Evolutionary conservation across 2,113 vertebrate species (phyloP).

Genomic region (Forbesichthys papilliferus): DNA sequence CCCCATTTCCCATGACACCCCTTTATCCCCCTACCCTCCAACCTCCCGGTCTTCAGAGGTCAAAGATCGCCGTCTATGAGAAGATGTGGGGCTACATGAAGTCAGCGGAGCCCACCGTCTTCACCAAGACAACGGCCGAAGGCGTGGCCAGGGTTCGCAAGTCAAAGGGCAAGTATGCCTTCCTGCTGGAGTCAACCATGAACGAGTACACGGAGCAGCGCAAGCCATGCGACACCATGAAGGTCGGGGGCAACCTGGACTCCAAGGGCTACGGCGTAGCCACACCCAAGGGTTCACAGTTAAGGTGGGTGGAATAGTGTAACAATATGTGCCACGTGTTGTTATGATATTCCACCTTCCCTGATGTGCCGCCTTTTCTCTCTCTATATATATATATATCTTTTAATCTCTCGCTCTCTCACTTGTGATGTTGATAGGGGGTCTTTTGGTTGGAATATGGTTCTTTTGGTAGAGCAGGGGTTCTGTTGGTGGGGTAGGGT

Average conservation of each 20-base stretch:
- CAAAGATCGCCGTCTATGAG: slow-evolving; percentile 99
- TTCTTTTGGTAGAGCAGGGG: no score
- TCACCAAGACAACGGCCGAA: slow-evolving; percentile 96
- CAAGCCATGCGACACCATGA: slow-evolving; percentile 99
- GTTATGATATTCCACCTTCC: slow-evolving; percentile 99
- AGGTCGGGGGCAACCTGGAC: slow-evolving; percentile 99
- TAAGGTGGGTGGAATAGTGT: slow-evolving; percentile 99
- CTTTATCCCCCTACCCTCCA: slow-evolving; percentile 28
- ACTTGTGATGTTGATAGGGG: not conserved
- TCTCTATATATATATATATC: slow-evolving; percentile 10
- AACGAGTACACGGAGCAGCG: slow-evolving; percentile 99
- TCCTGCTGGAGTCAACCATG: slow-evolving; percentile 99
- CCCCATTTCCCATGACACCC: slow-evolving; percentile 21
- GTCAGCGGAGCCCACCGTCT: slow-evolving; percentile 96
- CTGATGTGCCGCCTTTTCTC: slow-evolving; percentile 89
- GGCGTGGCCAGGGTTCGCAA: slow-evolving; percentile 96
- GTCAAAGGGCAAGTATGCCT: slow-evolving; percentile 99
- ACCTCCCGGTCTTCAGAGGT: slow-evolving; percentile 80
- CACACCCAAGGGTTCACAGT: slow-evolving; percentile 99
- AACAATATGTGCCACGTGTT: slow-evolving; percentile 97
- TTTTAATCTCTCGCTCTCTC: slow-evolving; percentile 35
- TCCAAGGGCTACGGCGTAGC: slow-evolving; percentile 99
- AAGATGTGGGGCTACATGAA: slow-evolving; percentile 99
- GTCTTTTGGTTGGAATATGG: slow-evolving; percentile 7
- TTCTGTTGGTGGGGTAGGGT: not conserved